Evolutionary conservation across 2,888 invertebrate genomes (phyloP), one percentile per base, ranked within the genome.

Genomic region (Adineta ricciae): DNA sequence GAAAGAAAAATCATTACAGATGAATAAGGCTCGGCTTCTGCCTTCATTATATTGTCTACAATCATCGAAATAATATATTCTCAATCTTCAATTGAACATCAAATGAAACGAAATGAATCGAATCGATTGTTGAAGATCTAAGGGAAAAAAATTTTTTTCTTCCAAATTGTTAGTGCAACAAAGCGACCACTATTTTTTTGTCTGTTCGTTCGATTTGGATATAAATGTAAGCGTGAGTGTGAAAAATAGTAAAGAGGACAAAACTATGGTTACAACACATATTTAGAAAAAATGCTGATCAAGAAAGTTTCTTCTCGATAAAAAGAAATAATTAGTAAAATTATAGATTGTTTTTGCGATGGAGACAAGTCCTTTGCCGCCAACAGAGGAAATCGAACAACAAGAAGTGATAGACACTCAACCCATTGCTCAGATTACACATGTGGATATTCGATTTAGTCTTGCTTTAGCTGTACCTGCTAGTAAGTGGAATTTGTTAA

Each of bases 381-480:
- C 32, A 7, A 46, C 46, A 46, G 46, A 46, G 46, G 46, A 46
- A 46, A 19, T 36, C 3, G 32, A 64, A 64, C 11, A 36, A 64
- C 4, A 36, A 32, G 1, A 32, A 16, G 32, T 64, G 1, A 32
- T 19, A 19, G 32, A 27, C 9, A 14, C 32, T 32, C 0, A 32
- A 7, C 32, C 64, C 0, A 2, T 3, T 32, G 2, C 64, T 0
- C 32, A 64, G 16, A 36, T 24, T 19, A 32, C 16, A 19, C 41
- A 78, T 24, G n/a, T 78, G 24, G n/a, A 41, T n/a, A 38, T 78
- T 38, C 24, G 41, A 78, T 38, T 78, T 38, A 78, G 41, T 41
- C 24, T 78, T 24, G 78, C 78, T 38, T 78, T 78, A 41, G 78
- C 78, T 78, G 78, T 78, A 78, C 78, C 78, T n/a, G 38, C n/a